These are phyloP conservation scores for Microctonus aethiopoides DNA, from an alignment of 2,888 invertebrate genomes.

Conservation along the genomic window DNA sequence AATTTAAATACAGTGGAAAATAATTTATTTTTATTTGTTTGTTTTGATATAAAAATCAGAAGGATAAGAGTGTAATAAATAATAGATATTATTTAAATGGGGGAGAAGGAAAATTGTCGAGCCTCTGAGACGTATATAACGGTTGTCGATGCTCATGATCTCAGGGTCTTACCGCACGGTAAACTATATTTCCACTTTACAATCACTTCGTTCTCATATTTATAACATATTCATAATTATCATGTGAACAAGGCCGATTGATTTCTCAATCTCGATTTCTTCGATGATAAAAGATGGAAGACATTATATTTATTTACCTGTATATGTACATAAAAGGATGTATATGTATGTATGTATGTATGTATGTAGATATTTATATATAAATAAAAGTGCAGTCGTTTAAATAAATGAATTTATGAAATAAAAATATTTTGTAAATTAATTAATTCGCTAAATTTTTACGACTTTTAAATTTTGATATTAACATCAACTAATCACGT, in stretches of 20 bases:
- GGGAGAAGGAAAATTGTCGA: slow-evolving; percentile 44
- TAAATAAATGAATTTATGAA: not conserved
- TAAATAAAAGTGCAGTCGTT: not conserved
- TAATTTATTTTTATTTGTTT: no score
- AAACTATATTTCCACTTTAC: slow-evolving; percentile 47
- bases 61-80: not conserved
- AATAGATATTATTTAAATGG: no score
- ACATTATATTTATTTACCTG: not conserved
- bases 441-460: slow-evolving; percentile 16
- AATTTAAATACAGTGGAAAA: no score
- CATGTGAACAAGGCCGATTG: slow-evolving; percentile 61
- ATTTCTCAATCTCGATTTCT: slow-evolving; percentile 57
- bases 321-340: not conserved
- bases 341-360: no score
- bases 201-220: slow-evolving; percentile 62
- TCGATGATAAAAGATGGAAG: slow-evolving; percentile 1
- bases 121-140: slow-evolving; percentile 59
- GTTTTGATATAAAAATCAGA: no score
- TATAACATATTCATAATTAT: slow-evolving; percentile 66
- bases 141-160: slow-evolving; percentile 44
- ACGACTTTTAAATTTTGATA: slow-evolving; percentile 28
- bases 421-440: not conserved
- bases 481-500: slow-evolving; percentile 22
- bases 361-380: not conserved
- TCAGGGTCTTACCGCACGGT: slow-evolving; percentile 50